Base-by-base conservation (phyloP, 2,113 vertebrate genomes). In the Sisor rabdophorus region DNA sequence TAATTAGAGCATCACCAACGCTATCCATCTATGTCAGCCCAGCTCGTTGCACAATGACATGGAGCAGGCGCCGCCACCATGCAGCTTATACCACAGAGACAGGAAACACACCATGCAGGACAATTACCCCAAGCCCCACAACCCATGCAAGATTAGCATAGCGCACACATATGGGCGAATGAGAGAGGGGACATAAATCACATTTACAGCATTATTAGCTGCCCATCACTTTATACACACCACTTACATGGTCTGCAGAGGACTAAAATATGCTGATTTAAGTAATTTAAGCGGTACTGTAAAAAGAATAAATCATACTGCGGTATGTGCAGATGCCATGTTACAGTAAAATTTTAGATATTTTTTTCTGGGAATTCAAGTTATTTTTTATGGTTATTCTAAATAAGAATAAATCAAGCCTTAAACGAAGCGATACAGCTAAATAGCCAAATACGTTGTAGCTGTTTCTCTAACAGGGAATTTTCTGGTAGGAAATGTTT, bases 21-120 rank as follows among this genome's bases (percentile, higher is more conserved):
- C 73, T 59, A 82, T 83, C 79, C 71, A 76, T 80, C 82, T 80
- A 40, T 82, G 77, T 78, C 78, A 82, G 16, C 32, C 50, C 3
- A n/a, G 63, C 74, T 53, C 65, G 30, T 24, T 65, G 59, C 70
- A 60, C 54, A 76, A 54, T 24, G 70, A 70, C 26, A 71, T 24
- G 28, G 52, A 77, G 65, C 58, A 63, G 71, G 47, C 56, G 65
- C 74, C 65, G 20, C 50, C 56, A 70, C 59, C 70, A 47, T 56
- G 30, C 52, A 52, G 55, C 22, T 22, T 54, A 58, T 75, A 20
- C 52, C 59, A 75, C 32, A 65, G 64, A 71, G n/a, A 61, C 55
- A 75, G 44, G n/a, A 59, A 79, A 71, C 64, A 71, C 65, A 61
- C 50, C 56, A 48, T 19, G 36, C 56, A 64, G 65, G 30, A 81